Percentiles rank a stretch among this genome's conserved stretches.
Evolutionary conservation across 2,888 invertebrate species (phyloP).

Genomic region (Idaea straminata): DNA sequence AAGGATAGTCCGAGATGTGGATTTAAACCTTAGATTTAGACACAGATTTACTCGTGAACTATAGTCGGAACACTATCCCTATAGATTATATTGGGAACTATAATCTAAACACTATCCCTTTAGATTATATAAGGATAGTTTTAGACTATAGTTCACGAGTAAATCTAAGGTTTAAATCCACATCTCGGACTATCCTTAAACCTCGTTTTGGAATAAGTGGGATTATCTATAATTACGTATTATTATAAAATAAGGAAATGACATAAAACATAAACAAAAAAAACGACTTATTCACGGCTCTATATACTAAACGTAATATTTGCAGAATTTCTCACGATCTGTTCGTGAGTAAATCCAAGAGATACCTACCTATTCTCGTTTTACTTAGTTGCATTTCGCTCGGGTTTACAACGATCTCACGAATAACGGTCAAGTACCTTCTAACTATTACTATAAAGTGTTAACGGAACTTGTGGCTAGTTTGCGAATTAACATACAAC

Average conservation of each 20-base stretch:
- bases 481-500: conserved; percentile 46
- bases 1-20: no score
- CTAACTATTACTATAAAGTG: conserved; percentile 25
- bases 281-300: neutral
- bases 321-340: conserved; percentile 16
- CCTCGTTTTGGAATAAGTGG: no score
- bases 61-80: no score
- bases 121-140: no score
- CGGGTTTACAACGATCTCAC: conserved; percentile 27
- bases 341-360: conserved; percentile 16
- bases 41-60: no score
- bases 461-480: conserved; percentile 24
- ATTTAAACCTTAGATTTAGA: no score
- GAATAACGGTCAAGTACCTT: conserved; percentile 40
- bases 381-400: conserved; percentile 26
- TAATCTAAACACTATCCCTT: no score
- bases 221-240: no score
- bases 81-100: no score
- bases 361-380: conserved; percentile 14
- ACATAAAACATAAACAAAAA: neutral
- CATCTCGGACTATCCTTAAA: no score
- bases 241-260: neutral
- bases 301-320: neutral
- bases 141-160: no score
- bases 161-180: no score